Base-by-base conservation (phyloP, 2,888 invertebrate genomes). In the Ametastegia equiseti region DNA sequence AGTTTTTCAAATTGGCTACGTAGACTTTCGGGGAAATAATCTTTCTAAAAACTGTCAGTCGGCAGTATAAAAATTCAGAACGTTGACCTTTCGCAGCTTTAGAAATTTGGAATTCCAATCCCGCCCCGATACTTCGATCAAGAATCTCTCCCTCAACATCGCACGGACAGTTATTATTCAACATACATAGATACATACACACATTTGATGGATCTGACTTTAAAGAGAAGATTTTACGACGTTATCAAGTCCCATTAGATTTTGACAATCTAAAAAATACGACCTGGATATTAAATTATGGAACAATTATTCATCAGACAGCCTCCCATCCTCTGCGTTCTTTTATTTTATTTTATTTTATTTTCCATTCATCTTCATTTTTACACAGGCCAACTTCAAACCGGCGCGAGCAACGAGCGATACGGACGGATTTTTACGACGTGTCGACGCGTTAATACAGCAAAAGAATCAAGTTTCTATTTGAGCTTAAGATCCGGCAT, bases 261-360 rank as follows among this genome's bases (percentile, higher is more conserved):
- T 78, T 75, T 63, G 78, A 78, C 78, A 78, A 78, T 78, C 60
- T 19, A 78, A 39, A 19, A 78, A 78, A 78, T 78, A 78, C 60
- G 78, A 78, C n/a, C 57, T 19, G 39, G 63, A 60, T 63, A 63
- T 60, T 78, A 78, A 78, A 78, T 78, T 78, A 78, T 30, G n/a
- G 78, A 78, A 78, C 45, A 63, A 78, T 60, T 45, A 63, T 60
- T 80, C 83, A 83, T 79, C 81, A 54, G 81, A 65, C 80, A 79
- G 57, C 82, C 82, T 81, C 80, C 80, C 77, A 75, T 71, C 77
- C 60, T 79, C 39, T 81, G n/a, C n/a, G n/a, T 39, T 69, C 57
- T 81, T 80, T 33, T 77, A 67, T 60, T 80, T 54, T 78, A 47
- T 60, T 81, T 47, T 82, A 82, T 83, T 78, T 80, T 80, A 75